These are phyloP conservation scores for Vicugna pacos DNA, from an alignment of 2,113 vertebrate species.

Conservation along the genomic window DNA sequence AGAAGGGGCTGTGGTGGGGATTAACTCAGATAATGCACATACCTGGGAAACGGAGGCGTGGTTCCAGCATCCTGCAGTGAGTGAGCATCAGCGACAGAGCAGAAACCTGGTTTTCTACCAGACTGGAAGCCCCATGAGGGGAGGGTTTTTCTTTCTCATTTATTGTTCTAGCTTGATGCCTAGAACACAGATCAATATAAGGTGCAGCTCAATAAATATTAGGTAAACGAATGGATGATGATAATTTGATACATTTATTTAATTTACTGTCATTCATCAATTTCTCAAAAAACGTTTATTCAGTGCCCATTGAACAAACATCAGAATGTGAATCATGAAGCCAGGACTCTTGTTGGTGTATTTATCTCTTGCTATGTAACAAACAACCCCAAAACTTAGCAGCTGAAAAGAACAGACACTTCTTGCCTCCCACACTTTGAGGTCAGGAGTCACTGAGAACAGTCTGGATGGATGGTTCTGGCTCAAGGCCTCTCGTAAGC, in stretches of 20 bases:
- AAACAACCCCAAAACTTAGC: background rate
- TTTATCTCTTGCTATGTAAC: background rate
- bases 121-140: background rate
- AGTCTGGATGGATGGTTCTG: background rate
- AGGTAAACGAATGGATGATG: background rate
- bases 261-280: background rate
- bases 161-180: background rate
- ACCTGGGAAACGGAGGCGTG: background rate
- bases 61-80: background rate
- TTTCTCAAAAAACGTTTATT: background rate
- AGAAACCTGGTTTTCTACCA: background rate
- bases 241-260: background rate
- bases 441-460: background rate
- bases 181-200: background rate
- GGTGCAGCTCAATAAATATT: background rate
- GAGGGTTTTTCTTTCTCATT: background rate
- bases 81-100: background rate
- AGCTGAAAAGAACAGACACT: background rate
- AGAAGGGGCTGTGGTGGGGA: background rate
- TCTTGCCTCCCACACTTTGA: background rate
- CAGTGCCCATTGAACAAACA: background rate
- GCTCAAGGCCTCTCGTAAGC: background rate
- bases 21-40: background rate
- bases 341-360: background rate
- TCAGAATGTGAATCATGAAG: background rate